Evolutionary conservation across 2,113 vertebrate genomes (phyloP), one percentile per base, ranked within the genome.

Genomic region (Enhydra lutris): DNA sequence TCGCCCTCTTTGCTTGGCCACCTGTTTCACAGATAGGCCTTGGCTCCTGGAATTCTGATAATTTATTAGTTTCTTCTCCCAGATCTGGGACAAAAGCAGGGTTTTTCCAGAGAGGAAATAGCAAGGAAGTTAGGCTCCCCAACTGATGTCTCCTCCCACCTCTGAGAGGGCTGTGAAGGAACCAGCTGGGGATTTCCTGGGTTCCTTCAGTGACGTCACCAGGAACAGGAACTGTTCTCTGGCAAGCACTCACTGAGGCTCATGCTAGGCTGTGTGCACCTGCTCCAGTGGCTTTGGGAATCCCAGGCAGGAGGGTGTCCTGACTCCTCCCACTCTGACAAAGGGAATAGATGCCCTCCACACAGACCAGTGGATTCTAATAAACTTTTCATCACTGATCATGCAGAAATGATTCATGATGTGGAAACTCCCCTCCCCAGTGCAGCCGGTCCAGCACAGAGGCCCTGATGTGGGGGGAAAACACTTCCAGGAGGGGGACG

Each of bases 81-180:
- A 31, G 76, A 61, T 34, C 47, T 91, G 24, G 26, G 45, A 23
- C 42, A 67, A 88, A 90, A 91, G 21, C 59, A 47, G 39, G 69
- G 78, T 52, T 36, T 94, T 97, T 91, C 80, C 47, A 81, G 63
- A 79, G 67, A 57, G 14, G 89, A 91, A 81, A 81, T 26, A 20
- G 2, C 4, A 4, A 23, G 80, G 69, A 55, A 63, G 13, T 42
- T 23, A 15, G 74, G 73, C 39, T 9, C 10, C 24, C 24, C 23
- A 26, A 20, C 34, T 17, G 29, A 71, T 45, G 67, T 24, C 12
- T 20, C 5, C 65, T 31, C 69, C 31, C 21, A 1, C 24, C 26
- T 71, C 78, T 69, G 61, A 65, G 34, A 45, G 12, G 36, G 55
- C 79, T 4, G 26, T 1, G 80, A 39, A 91, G 90, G 78, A 42